Base-by-base conservation (phyloP, 2,113 vertebrate species). In the Vimba vimba region DNA sequence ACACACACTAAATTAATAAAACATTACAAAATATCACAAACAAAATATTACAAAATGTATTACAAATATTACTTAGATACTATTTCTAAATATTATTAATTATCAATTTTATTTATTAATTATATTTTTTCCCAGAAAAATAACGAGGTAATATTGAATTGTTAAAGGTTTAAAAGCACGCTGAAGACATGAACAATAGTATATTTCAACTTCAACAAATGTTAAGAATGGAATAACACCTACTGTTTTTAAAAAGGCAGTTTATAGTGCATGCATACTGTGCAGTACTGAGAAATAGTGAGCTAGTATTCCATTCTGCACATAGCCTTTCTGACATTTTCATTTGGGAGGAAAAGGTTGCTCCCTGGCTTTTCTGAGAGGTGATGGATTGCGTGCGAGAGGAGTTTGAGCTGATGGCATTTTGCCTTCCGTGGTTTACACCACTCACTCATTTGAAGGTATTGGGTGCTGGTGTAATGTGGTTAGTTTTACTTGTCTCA, bases 251-350 rank as follows among this genome's bases (percentile, higher is more conserved):
- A 78, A 78, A 33, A 39, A 30, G 30, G 9, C 30, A 4, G 77
- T 79, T 79, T 59, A 30, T 1, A 52, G 12, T 50, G 74, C 13
- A 30, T 30, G 74, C n/a, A 50, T 27, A 17, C 73, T 25, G 23
- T 75, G 75, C 55, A 43, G 57, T 7, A 7, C 15, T 12, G 19
- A 17, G 36, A 62, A 79, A 25, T 8, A 43, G 9, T 39, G 19
- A 23, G 57, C 33, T 25, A 25, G 33, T 39, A 39, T 79, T 60
- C 9, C 30, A 79, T 79, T 79, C 33, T 62, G 23, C 33, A 15
- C 77, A 79, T n/a, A 62, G 77, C 33, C 12, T 62, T 79, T 73
- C 66, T 88, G 87, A 83, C 85, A 86, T 88, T 88, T 88, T 86
- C 74, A 86, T 76, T 86, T 27, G 21, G 47, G 57, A 86, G 55